Evolutionary conservation across 2,888 invertebrate species (phyloP), one percentile per base, ranked within the genome.

Genomic region (Fissipunctia ypsillon): DNA sequence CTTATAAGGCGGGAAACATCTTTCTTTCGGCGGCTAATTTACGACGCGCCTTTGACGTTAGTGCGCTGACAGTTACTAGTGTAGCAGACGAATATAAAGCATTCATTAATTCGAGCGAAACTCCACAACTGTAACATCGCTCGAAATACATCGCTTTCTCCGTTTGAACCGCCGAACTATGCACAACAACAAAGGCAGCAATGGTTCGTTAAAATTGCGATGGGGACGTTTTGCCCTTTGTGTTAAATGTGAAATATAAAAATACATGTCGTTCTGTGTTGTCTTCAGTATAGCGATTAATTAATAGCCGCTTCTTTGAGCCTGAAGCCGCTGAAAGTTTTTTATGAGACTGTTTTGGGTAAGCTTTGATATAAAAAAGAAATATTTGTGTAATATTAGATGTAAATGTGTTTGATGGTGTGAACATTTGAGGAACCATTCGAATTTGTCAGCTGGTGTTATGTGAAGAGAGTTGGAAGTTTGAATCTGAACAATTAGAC

Each of bases 1-100:
- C 83, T n/a, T n/a, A 81, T 84, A 86, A 88, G 91, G 93, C 94
- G 94, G 94, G 94, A 93, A 92, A 92, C 94, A 94, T 95, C 94
- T 95, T 95, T 94, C 94, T 94, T 93, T 93, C 90, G 90, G 82
- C 84, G 87, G 81, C 76, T 92, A 90, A 93, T 93, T 93, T 93
- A 93, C 86, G 88, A 89, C 69, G 78, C 82, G 83, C 91, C 90
- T 88, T 91, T 91, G 91, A 91, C 90, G 86, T 85, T 88, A 86
- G 88, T 82, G 76, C 86, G 92, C 84, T 92, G 92, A 93, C 92
- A 92, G 91, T 92, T 92, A 93, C 89, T 92, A 87, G 90, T 91
- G 92, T 91, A 89, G 89, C 90, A 91, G 86, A 86, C 89, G 94
- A 94, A 94, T 91, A 91, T 63, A 91, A 91, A 90, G 89, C 93